These are phyloP conservation scores for Piprites chloris DNA, from an alignment of 2,113 vertebrate genomes.

Conservation along the genomic window DNA sequence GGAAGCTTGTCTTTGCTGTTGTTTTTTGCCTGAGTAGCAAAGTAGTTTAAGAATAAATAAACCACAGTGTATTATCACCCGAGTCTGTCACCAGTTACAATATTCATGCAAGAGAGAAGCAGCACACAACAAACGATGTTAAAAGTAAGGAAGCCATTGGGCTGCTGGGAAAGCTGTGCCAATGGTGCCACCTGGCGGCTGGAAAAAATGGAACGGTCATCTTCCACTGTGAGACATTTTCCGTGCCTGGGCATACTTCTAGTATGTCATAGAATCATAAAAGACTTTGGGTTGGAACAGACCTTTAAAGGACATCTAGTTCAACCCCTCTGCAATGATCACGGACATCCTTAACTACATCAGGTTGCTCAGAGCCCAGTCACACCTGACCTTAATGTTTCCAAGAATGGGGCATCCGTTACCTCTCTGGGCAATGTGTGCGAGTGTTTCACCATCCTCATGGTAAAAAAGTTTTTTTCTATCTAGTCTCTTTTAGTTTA, in stretches of 20 bases:
- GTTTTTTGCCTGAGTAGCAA: background rate
- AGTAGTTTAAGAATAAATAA: background rate
- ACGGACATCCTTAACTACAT: background rate
- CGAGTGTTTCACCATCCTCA: background rate
- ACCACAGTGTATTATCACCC: background rate
- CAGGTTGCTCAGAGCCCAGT: background rate
- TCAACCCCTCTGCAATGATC: background rate
- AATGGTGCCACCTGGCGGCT: background rate
- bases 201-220: background rate
- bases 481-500: background rate
- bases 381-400: background rate
- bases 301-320: background rate
- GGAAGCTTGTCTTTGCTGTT: background rate
- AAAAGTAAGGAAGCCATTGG: rapidly evolving
- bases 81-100: background rate
- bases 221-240: background rate
- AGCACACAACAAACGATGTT: rapidly evolving
- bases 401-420: background rate
- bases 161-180: background rate
- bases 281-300: too few relatives aligned
- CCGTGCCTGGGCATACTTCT: background rate
- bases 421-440: background rate
- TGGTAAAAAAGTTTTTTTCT: background rate
- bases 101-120: background rate
- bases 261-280: rapidly evolving